Conservation (phyloP, 2,797 vertebrate species). For the Characodon lateralis region DNA sequence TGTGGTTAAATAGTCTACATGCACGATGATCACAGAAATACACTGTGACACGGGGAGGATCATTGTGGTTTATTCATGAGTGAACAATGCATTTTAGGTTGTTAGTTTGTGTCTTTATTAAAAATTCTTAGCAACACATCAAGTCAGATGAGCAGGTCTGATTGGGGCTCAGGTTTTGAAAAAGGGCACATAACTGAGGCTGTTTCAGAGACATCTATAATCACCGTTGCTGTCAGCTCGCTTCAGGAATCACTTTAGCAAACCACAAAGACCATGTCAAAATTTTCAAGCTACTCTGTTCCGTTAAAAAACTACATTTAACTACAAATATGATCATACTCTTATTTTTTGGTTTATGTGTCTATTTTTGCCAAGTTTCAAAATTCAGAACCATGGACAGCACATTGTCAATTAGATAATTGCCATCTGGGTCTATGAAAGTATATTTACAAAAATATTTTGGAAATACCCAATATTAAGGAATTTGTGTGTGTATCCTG, state of each 20-base stretch:
- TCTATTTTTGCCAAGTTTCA: not conserved
- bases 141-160: too few species aligned
- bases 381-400: not conserved
- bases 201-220: not conserved
- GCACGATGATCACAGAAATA: too few species aligned
- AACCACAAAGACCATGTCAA: not conserved
- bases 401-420: not conserved
- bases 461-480: not conserved
- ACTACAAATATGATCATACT: not conserved
- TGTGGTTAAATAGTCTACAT: too few species aligned
- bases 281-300: not conserved
- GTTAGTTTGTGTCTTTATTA: too few species aligned
- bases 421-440: not conserved
- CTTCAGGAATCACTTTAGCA: not conserved
- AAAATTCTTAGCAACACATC: too few species aligned
- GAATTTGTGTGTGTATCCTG: too few species aligned
- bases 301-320: not conserved
- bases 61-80: too few species aligned
- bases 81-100: too few species aligned
- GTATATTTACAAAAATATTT: not conserved
- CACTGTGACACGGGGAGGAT: too few species aligned
- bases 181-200: not conserved
- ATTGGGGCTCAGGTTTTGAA: too few species aligned
- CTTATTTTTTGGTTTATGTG: not conserved
- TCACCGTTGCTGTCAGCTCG: not conserved